phyloP scores from a whole-genome alignment of 2,797 vertebrate species.

The Acridotheres tristis region DNA sequence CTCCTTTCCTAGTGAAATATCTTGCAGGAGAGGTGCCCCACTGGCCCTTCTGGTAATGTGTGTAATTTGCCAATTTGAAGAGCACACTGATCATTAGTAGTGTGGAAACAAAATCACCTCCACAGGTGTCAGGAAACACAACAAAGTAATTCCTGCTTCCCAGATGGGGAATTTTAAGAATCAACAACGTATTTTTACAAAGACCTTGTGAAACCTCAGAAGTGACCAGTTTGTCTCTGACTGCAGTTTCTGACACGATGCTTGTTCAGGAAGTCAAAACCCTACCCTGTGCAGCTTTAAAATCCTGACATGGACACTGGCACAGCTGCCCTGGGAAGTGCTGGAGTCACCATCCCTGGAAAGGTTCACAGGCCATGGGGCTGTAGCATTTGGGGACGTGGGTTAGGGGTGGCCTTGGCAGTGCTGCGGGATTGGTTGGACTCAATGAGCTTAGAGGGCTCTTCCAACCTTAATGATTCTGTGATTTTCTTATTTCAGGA shows the following conservation, averaged over 20 bases:
- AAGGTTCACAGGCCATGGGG: not conserved
- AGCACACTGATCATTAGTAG: not conserved
- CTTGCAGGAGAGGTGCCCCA: not conserved
- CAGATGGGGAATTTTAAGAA: not conserved
- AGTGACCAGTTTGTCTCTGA: not conserved
- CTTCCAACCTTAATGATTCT: not conserved
- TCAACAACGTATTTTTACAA: not conserved
- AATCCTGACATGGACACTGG: too few species aligned
- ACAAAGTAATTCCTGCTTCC: not conserved
- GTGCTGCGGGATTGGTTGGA: not conserved
- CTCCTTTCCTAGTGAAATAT: not conserved
- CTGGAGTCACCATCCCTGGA: not conserved
- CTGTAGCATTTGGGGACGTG: not conserved
- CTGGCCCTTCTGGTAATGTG: not conserved
- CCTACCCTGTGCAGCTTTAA: not conserved
- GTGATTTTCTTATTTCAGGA: not conserved
- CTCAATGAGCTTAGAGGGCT: not conserved
- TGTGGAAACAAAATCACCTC: not conserved
- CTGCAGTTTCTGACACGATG: not conserved
- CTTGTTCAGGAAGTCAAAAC: not conserved
- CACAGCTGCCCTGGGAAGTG: not conserved
- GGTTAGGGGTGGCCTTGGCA: not conserved
- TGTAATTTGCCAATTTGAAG: not conserved
- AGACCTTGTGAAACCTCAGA: not conserved
- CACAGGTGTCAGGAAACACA: not conserved